Base-by-base conservation (phyloP, 2,113 vertebrate species). In the Serinus canaria region DNA sequence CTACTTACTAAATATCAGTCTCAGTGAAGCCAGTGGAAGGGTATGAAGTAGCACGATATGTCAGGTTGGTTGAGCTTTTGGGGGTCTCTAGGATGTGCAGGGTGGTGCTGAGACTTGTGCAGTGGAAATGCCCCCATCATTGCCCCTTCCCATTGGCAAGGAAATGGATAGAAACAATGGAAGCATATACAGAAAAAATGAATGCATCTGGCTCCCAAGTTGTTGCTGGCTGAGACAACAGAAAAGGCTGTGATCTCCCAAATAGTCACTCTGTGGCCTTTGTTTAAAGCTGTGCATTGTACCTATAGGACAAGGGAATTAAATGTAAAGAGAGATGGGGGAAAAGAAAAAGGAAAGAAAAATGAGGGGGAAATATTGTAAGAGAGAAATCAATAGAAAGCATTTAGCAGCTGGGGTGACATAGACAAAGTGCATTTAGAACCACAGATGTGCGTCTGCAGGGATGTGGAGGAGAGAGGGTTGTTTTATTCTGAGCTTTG, bases 371-470 rank as follows among this genome's bases (percentile, higher is more conserved):
- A 47, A 81, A 66, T 33, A 82, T 27, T 58, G 27, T 41, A 46
- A 68, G 67, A 92, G 49, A 78, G 73, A 93, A 95, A 97, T 95
- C 95, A 83, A 95, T 96, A 90, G 53, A 92, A 94, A 74, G n/a
- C 86, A 91, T 97, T 97, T 92, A 97, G 66, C 81, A 86, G 78
- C 83, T 68, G 44, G 47, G 58, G 64, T 95, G 96, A 96, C 95
- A 95, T 13, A 95, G 94, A 97, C 74, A 91, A 92, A 96, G 78
- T 68, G 56, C 21, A 41, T 86, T 96, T 83, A 92, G 85, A 90
- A 64, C 41, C 72, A 85, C 66, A 93, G 75, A 62, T 53, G 33
- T 77, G 87, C 58, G 20, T 89, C 83, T 93, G 86, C 75, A 31
- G 89, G 84, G 87, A 87, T 82, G 64, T 31, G 17, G 5, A 12